Evolutionary conservation across 2,888 invertebrate species (phyloP).

Genomic region (Synanthedon vespiformis): DNA sequence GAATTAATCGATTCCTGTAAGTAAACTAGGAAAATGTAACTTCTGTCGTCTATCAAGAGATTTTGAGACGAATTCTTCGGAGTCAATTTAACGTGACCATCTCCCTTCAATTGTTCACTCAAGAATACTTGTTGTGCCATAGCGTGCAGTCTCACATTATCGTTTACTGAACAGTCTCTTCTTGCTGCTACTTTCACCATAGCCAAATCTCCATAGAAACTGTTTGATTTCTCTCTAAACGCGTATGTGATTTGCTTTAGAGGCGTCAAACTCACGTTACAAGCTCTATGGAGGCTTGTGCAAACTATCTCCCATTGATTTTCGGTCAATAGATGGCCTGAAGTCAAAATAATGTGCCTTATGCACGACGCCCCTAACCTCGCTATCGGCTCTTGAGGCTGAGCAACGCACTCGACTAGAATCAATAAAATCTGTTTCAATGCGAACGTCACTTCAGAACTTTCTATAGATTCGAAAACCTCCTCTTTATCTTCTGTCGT

Average conservation of each 20-base stretch:
- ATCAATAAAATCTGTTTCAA: conserved; percentile 87
- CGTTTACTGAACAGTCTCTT: conserved; percentile 85
- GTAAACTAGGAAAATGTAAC: conserved; percentile 89
- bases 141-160: conserved; percentile 86
- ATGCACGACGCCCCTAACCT: conserved; percentile 93
- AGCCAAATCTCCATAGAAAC: conserved; percentile 92
- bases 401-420: conserved; percentile 90
- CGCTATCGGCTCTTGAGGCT: conserved; percentile 90
- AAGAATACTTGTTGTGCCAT: conserved; percentile 89
- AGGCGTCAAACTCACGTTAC: conserved; percentile 88
- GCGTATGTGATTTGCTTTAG: conserved; percentile 89
- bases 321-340: conserved; percentile 83
- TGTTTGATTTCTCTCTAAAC: conserved; percentile 91
- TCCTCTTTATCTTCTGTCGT: conserved; percentile 46
- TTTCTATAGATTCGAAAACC: conserved; percentile 68
- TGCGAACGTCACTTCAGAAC: conserved; percentile 76
- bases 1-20: conserved; percentile 79
- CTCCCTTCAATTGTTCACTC: conserved; percentile 63
- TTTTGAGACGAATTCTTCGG: conserved; percentile 51
- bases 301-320: conserved; percentile 90
- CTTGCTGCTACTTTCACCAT: conserved; percentile 95
- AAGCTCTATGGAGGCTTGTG: conserved; percentile 84
- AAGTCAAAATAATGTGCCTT: conserved; percentile 85
- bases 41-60: conserved; percentile 80
- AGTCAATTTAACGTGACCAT: conserved; percentile 38